Evolutionary conservation across 2,888 invertebrate species (phyloP).

Genomic region (Pachycephus smyrnensis): DNA sequence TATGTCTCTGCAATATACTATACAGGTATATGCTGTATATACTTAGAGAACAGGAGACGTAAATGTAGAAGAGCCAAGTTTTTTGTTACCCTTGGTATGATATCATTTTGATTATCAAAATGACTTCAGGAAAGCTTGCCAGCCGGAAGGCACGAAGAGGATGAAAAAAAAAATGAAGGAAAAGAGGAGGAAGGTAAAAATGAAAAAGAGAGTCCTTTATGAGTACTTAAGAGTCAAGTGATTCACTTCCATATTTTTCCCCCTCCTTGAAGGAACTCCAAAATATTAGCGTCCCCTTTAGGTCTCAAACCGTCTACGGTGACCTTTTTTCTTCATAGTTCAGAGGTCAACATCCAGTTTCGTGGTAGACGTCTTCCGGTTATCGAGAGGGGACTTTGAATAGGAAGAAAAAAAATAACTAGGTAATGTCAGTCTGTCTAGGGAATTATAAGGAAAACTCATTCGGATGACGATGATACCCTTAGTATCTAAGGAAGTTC

Average conservation of each 20-base stretch:
- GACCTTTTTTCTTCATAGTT: not conserved
- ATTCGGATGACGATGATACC: not conserved
- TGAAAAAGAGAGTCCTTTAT: not conserved
- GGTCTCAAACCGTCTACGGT: not conserved
- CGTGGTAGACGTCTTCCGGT: not conserved
- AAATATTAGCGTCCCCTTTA: not conserved
- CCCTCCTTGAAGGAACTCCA: not conserved
- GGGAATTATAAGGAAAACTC: constrained; percentile 17
- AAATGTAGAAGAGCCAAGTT: not conserved
- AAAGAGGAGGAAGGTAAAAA: not conserved
- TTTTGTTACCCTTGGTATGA: not conserved
- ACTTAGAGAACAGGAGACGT: not conserved
- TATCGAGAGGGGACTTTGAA: not conserved
- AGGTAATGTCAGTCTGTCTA: not conserved
- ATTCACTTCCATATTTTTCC: not conserved
- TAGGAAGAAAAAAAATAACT: not conserved
- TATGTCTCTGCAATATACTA: not conserved
- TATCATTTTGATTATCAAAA: not conserved
- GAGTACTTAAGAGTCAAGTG: not conserved
- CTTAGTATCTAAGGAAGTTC: constrained; percentile 16
- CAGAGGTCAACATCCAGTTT: too few relatives aligned
- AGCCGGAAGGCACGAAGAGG: not conserved
- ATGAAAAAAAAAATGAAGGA: not conserved
- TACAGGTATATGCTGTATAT: not conserved
- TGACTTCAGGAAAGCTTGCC: not conserved